Evolutionary conservation across 2,797 vertebrate genomes (phyloP).

Genomic region (Cygnus olor): DNA sequence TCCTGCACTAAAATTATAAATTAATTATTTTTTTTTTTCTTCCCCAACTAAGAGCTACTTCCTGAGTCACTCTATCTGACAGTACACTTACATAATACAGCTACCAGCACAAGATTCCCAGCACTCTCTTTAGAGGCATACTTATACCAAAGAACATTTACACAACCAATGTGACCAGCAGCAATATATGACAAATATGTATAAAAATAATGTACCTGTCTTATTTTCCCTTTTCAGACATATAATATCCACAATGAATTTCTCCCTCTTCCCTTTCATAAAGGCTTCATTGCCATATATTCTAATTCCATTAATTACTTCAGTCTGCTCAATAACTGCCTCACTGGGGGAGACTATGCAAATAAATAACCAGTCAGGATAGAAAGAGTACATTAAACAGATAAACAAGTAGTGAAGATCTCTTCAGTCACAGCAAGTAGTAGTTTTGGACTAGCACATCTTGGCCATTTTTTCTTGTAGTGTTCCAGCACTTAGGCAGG

Average conservation of each 20-base stretch:
- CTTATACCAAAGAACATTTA: neutral
- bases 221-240: neutral
- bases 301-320: neutral
- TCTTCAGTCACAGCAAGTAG: neutral
- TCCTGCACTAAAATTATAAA: constrained; percentile 35
- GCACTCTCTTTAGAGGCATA: neutral
- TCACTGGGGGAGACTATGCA: neutral
- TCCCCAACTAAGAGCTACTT: neutral
- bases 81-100: neutral
- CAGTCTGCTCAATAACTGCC: neutral
- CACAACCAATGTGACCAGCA: neutral
- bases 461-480: neutral
- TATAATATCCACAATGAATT: neutral
- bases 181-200: neutral
- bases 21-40: neutral
- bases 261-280: neutral
- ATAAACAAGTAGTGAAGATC: neutral
- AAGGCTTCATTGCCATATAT: neutral
- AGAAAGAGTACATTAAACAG: neutral
- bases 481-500: neutral
- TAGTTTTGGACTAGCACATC: neutral
- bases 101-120: neutral
- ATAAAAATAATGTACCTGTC: neutral
- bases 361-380: neutral
- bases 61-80: neutral